Conservation (phyloP, 2,888 invertebrate genomes). For the Drosophila prolongata region DNA sequence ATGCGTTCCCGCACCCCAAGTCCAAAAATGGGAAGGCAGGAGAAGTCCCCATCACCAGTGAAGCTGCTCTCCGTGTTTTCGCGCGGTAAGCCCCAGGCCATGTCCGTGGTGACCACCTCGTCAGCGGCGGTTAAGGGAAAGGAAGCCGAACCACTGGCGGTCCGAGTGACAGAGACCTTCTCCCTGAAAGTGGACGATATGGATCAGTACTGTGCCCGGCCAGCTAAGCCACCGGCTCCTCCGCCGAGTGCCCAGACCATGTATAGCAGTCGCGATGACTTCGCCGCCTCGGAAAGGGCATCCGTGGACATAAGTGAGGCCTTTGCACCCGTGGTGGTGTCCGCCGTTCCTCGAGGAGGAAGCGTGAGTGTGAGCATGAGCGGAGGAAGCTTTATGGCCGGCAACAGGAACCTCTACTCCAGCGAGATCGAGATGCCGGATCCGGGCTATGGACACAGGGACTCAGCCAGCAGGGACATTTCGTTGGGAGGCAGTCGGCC, state of each 20-base stretch:
- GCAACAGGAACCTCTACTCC: constrained; percentile 75
- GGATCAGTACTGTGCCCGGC: constrained; percentile 81
- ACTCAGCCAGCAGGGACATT: constrained; percentile 67
- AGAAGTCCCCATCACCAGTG: constrained; percentile 68
- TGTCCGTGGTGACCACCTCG: constrained; percentile 68
- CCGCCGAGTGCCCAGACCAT: constrained; percentile 66
- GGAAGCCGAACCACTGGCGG: constrained; percentile 75
- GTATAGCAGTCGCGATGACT: constrained; percentile 79
- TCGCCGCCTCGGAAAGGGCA: constrained; percentile 63
- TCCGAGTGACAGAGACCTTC: constrained; percentile 82
- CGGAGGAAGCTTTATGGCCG: constrained; percentile 72
- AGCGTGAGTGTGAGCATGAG: constrained; percentile 59
- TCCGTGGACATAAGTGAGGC: constrained; percentile 74
- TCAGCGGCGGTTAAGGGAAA: constrained; percentile 68
- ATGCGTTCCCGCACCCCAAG: constrained; percentile 65
- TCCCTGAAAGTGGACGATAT: constrained; percentile 84
- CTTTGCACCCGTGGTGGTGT: constrained; percentile 78
- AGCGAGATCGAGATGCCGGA: constrained; percentile 73
- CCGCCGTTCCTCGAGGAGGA: constrained; percentile 55
- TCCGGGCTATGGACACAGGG: constrained; percentile 47
- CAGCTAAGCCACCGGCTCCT: constrained; percentile 62
- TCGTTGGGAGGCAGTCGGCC: constrained; percentile 66
- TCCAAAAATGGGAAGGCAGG: constrained; percentile 52
- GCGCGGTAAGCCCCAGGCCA: constrained; percentile 66
- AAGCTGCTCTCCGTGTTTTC: constrained; percentile 71